These are phyloP conservation scores for Synergus laeviventris DNA, from an alignment of 2,888 invertebrate genomes.

Conservation along the genomic window DNA sequence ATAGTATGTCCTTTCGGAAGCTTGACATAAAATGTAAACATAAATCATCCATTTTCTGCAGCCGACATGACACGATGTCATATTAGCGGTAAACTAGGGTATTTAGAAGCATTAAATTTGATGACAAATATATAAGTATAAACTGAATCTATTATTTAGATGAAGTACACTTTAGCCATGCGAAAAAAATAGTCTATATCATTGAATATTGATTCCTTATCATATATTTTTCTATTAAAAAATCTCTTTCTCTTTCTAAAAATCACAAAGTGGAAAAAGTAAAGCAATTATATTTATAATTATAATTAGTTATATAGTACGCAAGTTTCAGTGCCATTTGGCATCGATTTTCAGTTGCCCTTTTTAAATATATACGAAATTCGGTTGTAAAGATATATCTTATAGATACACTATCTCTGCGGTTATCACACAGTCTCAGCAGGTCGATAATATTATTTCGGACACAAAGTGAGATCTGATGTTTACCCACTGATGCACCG, in stretches of 20 bases:
- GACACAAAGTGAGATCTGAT: not conserved
- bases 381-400: conserved; percentile 1
- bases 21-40: not conserved
- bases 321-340: not conserved
- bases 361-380: conserved; percentile 11
- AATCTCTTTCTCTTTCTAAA: too few species aligned
- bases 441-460: conserved; percentile 28
- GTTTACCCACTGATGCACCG: not conserved
- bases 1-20: not conserved
- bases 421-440: conserved; percentile 20
- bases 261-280: not conserved
- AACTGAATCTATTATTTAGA: too few species aligned
- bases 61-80: not conserved
- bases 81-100: not conserved
- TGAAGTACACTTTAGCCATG: too few species aligned
- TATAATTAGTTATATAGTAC: too few species aligned
- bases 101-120: too few species aligned
- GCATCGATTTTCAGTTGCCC: not conserved
- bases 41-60: conserved; percentile 6
- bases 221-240: too few species aligned
- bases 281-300: not conserved
- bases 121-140: too few species aligned
- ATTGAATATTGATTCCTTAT: too few species aligned
- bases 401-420: conserved; percentile 15
- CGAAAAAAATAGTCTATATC: too few species aligned